Evolutionary conservation across 2,888 invertebrate species (phyloP).

Genomic region (Beris chalybata): DNA sequence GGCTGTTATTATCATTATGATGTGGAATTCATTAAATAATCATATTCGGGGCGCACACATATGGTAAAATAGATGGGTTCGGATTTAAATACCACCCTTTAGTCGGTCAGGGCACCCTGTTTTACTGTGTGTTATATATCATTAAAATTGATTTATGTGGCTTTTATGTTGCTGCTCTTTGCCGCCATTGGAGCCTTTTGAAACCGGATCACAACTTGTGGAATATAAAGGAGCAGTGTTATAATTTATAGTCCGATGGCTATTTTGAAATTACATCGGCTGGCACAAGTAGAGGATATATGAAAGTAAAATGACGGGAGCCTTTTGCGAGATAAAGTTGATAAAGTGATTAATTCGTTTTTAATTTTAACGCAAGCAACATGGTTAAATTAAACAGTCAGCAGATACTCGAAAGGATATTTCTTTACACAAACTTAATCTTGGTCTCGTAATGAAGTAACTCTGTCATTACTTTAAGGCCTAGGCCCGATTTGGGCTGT

Average conservation of each 20-base stretch:
- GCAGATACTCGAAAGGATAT: too few species aligned
- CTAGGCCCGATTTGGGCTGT: too few species aligned
- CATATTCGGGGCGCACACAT: background rate
- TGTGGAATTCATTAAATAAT: background rate
- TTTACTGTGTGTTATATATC: slow-evolving; percentile 21
- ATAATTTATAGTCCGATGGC: slow-evolving; percentile 27
- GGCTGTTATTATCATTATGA: too few species aligned
- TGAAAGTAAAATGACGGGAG: too few species aligned
- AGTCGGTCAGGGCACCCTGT: background rate
- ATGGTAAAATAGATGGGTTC: slow-evolving; percentile 1
- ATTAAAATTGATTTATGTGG: slow-evolving; percentile 35
- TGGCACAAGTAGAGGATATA: too few species aligned
- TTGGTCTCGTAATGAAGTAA: too few species aligned
- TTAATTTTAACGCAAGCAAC: too few species aligned
- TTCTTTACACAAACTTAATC: too few species aligned
- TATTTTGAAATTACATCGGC: background rate
- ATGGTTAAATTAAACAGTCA: too few species aligned
- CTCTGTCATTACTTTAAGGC: too few species aligned
- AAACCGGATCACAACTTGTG: slow-evolving; percentile 5
- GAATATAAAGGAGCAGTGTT: slow-evolving; percentile 16
- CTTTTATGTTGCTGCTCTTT: slow-evolving; percentile 21
- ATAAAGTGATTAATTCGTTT: too few species aligned
- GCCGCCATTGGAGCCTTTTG: slow-evolving; percentile 1
- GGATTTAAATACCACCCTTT: slow-evolving; percentile 1
- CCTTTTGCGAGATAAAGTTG: too few species aligned